phyloP scores from a whole-genome alignment of 2,888 invertebrate species.

The Vandiemenella viatica region DNA sequence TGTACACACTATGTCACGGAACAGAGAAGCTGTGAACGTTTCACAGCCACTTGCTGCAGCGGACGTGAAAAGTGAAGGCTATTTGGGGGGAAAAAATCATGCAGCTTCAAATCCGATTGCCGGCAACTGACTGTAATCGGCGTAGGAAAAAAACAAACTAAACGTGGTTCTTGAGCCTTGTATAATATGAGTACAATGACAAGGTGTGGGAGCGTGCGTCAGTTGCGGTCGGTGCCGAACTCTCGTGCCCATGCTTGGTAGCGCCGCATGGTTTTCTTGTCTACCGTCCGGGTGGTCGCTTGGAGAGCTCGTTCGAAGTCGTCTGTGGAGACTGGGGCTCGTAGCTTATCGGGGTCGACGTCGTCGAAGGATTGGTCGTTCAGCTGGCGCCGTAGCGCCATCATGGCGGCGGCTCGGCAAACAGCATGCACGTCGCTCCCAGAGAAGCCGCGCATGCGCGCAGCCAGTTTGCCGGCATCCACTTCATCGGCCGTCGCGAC shows the following conservation, averaged over 20 bases:
- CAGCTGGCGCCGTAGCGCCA: background rate
- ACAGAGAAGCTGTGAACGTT: no score
- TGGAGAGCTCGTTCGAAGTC: background rate
- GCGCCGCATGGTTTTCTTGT: background rate
- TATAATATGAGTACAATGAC: no score
- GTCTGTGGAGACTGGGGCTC: background rate
- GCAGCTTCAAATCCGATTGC: no score
- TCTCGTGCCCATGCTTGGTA: background rate
- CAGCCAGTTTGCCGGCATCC: background rate
- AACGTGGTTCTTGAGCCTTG: no score
- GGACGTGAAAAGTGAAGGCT: no score
- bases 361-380: background rate
- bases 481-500: background rate
- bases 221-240: background rate
- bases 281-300: background rate
- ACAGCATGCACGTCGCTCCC: background rate
- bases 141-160: no score
- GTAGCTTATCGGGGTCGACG: background rate
- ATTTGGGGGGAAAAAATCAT: no score
- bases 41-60: no score
- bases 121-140: no score
- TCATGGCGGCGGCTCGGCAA: background rate
- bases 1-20: no score
- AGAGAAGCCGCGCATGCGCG: background rate
- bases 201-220: no score